Base-by-base conservation (phyloP, 2,888 invertebrate species). In the Lumbricus terrestris region DNA sequence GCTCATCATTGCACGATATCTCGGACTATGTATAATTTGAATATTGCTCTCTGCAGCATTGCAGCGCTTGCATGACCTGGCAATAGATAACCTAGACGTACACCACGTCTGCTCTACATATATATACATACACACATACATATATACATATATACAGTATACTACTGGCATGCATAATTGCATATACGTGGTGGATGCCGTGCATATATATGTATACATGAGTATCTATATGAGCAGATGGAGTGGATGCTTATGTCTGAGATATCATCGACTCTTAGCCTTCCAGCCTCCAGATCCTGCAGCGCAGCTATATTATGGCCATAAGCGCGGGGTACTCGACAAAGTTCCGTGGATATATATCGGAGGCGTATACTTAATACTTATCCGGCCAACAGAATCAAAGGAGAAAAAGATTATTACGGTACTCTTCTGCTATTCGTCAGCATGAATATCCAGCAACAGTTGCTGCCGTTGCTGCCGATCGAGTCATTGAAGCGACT, bases 171-270 rank as follows among this genome's bases (percentile, higher is more conserved):
- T n/a, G n/a, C n/a, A n/a, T n/a, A n/a, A n/a, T n/a, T n/a, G n/a
- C n/a, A n/a, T n/a, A n/a, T n/a, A 69, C 69, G n/a, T 13, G 8
- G 29, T 69, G 69, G n/a, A 69, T n/a, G 69, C 69, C 15, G 29
- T 69, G 69, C n/a, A 69, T 69, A 69, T 69, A 69, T n/a, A 69
- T 69, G 69, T n/a, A 69, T 69, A n/a, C n/a, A n/a, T 69, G 69
- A 29, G n/a, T 69, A 69, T n/a, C n/a, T 69, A n/a, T 69, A 69
- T 69, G 69, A 69, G 29, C 69, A 8, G n/a, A 40, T 40, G n/a
- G 69, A 69, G 69, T 69, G 69, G 69, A 69, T 69, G 69, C 69
- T 69, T 69, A 69, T 69, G 69, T 69, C 69, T 69, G 69, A 69
- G 69, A 69, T 69, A 69, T 69, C 69, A 69, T 69, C 69, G 29